A percentile compares a stretch with the other conserved stretches of the same genome.
Evolutionary conservation across 2,113 vertebrate species (phyloP).

Genomic region (Pungitius pungitius): DNA sequence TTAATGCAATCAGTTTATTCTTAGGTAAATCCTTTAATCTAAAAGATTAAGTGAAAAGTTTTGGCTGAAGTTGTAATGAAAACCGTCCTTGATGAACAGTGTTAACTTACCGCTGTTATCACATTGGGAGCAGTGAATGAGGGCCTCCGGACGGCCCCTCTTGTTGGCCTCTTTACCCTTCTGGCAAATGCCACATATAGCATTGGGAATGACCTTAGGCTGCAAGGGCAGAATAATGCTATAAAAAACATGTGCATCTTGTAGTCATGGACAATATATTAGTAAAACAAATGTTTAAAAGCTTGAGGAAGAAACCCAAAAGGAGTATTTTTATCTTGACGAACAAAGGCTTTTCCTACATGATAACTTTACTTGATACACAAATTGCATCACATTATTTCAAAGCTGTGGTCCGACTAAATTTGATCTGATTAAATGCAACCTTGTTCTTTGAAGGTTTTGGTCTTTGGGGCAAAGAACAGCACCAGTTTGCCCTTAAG

Average conservation of each 20-base stretch:
- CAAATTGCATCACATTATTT: neutral
- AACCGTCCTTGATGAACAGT: constrained; percentile 27
- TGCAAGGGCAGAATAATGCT: constrained; percentile 99
- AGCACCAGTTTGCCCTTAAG: neutral
- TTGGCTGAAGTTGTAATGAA: neutral
- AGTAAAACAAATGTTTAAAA: constrained; percentile 25
- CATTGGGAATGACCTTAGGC: constrained; percentile 99
- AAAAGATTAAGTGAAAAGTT: neutral
- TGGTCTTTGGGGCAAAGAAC: neutral
- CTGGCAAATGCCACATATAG: constrained; percentile 99
- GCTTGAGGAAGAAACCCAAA: neutral
- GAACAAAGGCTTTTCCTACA: neutral
- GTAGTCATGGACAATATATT: constrained; percentile 56
- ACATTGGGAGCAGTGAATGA: constrained; percentile 99
- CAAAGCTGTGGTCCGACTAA: neutral
- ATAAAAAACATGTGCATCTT: constrained; percentile 84
- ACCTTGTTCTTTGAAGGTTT: neutral
- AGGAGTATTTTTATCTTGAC: neutral
- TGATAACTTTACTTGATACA: constrained; percentile 2
- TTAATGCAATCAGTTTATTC: neutral
- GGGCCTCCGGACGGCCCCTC: constrained; percentile 94
- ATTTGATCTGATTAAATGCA: neutral
- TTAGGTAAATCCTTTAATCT: neutral
- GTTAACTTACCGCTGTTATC: constrained; percentile 95
- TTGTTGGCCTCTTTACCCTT: constrained; percentile 99